These are phyloP conservation scores for Drosophila lacicola DNA, from an alignment of 2,888 invertebrate genomes.

Conservation along the genomic window DNA sequence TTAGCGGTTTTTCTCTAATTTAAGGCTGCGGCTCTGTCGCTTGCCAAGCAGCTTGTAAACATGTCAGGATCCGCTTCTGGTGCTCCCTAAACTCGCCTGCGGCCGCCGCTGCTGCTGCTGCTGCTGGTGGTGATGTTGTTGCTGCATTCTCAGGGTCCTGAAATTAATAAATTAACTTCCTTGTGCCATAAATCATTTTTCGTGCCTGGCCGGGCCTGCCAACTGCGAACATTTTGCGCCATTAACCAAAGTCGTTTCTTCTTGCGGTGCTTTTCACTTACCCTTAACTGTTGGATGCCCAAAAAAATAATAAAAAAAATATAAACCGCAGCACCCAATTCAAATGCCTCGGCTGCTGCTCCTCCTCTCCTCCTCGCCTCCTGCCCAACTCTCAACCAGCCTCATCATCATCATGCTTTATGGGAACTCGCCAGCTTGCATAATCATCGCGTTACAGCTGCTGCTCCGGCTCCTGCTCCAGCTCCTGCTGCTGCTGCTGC, in stretches of 20 bases:
- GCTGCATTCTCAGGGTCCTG: slow-evolving; percentile 47
- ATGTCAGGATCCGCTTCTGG: slow-evolving; percentile 37
- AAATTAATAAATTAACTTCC: slow-evolving; percentile 83
- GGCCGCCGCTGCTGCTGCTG: slow-evolving; percentile 2
- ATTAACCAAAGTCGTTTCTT: slow-evolving; percentile 73
- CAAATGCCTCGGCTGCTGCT: slow-evolving; percentile 25
- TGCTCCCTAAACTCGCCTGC: slow-evolving; percentile 23
- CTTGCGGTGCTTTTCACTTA: slow-evolving; percentile 79
- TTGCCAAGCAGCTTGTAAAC: slow-evolving; percentile 73
- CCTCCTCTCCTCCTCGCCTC: slow-evolving; percentile 4
- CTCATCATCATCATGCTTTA: slow-evolving; percentile 49
- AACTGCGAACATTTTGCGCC: slow-evolving; percentile 79
- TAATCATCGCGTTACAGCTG: slow-evolving; percentile 71
- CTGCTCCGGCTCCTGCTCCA: slow-evolving; percentile 57
- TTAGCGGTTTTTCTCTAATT: slow-evolving; percentile 68
- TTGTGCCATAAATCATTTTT: slow-evolving; percentile 79
- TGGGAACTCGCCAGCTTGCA: slow-evolving; percentile 49
- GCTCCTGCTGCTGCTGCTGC: slow-evolving; percentile 57
- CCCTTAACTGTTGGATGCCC: slow-evolving; percentile 63
- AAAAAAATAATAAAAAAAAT: slow-evolving; percentile 17
- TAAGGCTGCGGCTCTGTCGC: slow-evolving; percentile 51
- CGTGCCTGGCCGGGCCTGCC: slow-evolving; percentile 51
- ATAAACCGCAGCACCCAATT: slow-evolving; percentile 43
- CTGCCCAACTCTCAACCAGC: slow-evolving; percentile 28
- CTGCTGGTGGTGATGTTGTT: slow-evolving; percentile 20